Base-by-base conservation (phyloP, 2,888 invertebrate genomes). In the Hipparchia semele region DNA sequence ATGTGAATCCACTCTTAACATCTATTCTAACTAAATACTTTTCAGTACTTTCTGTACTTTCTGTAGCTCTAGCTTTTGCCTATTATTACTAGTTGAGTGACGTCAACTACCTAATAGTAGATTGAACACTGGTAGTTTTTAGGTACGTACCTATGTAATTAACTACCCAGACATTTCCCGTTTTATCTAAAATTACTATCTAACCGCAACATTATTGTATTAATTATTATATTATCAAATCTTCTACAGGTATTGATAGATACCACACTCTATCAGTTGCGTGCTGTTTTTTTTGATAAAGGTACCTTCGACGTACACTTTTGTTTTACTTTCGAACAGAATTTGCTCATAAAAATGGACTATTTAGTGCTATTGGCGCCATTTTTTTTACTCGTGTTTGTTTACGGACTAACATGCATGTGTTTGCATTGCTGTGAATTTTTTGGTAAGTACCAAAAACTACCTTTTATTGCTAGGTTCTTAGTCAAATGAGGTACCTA, bases 391-490 rank as follows among this genome's bases (percentile, higher is more conserved):
- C 69, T 85, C 8, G 72, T 84, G 6, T 60, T 73, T 13, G 68
- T 89, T 0, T 91, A 91, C 69, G 78, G 79, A 0, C 0, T 86
- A 0, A 86, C 87, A 0, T 92, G 90, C 72, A 62, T 87, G 2
- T 88, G 87, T 71, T 70, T 91, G 9, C 84, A 87, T 75, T 89
- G 87, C 81, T 88, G 83, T 74, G 82, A 84, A 64, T 6, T 84
- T 0, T 86, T 83, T 9, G 83, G 92, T 91, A 71, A 90, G 92
- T 84, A 54, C 12, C 12, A 39, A 39, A 39, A 2, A 39, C 39
- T 39, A 39, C 3, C 5, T 39, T 39, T 39, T 39, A 39, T 39
- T 39, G 5, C 39, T 39, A 39, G 39, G 2, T 39, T 39, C 39
- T 39, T 39, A 23, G 39, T 39, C 39, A 39, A 39, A 2, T 39